Conservation (phyloP, 2,113 vertebrate genomes). For the Dermatemys mawii region DNA sequence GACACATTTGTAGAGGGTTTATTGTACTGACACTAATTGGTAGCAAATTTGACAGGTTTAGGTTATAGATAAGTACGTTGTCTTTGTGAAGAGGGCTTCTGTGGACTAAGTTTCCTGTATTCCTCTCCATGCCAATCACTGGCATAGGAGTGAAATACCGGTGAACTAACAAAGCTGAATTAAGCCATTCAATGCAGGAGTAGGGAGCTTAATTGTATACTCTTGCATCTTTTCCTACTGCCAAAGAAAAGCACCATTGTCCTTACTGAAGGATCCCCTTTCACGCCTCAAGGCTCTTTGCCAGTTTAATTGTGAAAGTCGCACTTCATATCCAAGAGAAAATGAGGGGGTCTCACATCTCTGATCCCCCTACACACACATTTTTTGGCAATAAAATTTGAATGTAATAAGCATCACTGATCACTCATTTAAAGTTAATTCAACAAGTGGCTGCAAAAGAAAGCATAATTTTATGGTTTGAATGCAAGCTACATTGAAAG, state of each 20-base stretch:
- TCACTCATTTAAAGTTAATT: constrained; percentile 58
- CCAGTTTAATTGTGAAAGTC: constrained; percentile 82
- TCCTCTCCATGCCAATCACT: constrained; percentile 70
- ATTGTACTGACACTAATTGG: constrained; percentile 67
- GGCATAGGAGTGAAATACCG: constrained; percentile 62
- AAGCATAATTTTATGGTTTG: constrained; percentile 22
- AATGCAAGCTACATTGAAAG: constrained; percentile 24
- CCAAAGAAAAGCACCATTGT: constrained; percentile 80
- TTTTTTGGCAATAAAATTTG: constrained; percentile 51
- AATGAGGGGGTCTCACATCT: constrained; percentile 55
- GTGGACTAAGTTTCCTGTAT: constrained; percentile 64
- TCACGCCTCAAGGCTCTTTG: constrained; percentile 74
- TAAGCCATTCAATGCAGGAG: constrained; percentile 77
- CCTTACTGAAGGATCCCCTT: constrained; percentile 78
- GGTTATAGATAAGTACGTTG: constrained; percentile 74
- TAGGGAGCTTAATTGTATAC: constrained; percentile 75
- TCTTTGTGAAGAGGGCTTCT: constrained; percentile 55
- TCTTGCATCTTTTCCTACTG: constrained; percentile 73
- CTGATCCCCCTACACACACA: constrained; percentile 49
- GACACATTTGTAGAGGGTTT: constrained; percentile 49
- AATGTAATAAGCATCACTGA: constrained; percentile 53
- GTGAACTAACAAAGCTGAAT: constrained; percentile 72
- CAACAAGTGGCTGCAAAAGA: constrained; percentile 4
- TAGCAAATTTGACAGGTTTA: constrained; percentile 74
- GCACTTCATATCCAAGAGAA: constrained; percentile 63